Conservation (phyloP, 1,140 invertebrate genomes). For the Pseudomyrmex cubaensis region DNA sequence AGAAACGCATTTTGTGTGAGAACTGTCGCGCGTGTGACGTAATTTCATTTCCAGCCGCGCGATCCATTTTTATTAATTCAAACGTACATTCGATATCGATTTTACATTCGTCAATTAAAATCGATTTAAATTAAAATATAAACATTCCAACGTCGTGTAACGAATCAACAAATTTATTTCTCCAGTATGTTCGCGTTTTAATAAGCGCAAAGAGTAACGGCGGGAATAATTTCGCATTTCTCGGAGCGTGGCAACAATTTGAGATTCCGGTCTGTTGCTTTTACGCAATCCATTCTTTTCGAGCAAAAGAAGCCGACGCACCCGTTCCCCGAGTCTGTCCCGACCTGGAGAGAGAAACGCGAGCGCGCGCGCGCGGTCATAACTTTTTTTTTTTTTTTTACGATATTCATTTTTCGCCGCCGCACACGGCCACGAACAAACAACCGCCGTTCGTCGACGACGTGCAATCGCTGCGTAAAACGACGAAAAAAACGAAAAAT, state of each 20-base stretch:
- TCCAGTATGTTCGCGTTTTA: not conserved
- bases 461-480: not conserved
- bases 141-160: too few relatives aligned
- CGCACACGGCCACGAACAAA: conserved; percentile 16
- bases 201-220: not conserved
- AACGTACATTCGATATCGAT: not conserved
- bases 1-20: not conserved
- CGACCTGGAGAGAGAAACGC: not conserved
- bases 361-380: not conserved
- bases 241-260: not conserved
- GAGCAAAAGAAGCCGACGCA: not conserved
- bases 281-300: not conserved
- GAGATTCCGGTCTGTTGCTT: not conserved
- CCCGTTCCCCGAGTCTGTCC: not conserved
- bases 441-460: not conserved
- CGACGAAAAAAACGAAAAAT: conserved; percentile 22
- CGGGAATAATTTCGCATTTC: conserved; percentile 8
- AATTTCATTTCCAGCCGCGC: not conserved
- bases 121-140: not conserved
- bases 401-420: not conserved
- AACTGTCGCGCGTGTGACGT: not conserved
- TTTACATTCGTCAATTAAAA: not conserved
- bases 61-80: not conserved
- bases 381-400: conserved; percentile 8
- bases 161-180: conserved; percentile 6